Conservation (phyloP, 2,797 vertebrate species). For the Pipistrellus pipistrellus region DNA sequence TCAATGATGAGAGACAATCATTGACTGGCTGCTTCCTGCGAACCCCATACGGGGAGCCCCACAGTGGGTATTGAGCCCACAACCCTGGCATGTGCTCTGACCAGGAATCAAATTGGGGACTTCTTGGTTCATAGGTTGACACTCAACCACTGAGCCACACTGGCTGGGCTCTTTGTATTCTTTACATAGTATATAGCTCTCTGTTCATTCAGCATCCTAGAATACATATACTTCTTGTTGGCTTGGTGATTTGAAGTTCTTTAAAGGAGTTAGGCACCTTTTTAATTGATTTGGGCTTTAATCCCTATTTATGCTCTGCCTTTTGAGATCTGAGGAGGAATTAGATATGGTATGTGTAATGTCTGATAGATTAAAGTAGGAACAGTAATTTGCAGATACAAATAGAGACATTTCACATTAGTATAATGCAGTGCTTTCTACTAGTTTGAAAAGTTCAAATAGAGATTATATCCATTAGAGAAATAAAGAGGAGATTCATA, state of each 20-base stretch:
- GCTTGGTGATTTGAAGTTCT: not conserved
- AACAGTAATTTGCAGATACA: constrained; percentile 46
- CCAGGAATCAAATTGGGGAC: too few species aligned
- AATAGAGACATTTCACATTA: not conserved
- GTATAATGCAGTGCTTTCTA: not conserved
- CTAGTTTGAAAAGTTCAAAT: not conserved
- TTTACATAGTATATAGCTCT: not conserved
- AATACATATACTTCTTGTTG: not conserved
- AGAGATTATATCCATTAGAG: constrained; percentile 8
- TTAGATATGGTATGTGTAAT: not conserved
- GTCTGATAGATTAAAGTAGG: not conserved
- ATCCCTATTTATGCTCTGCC: not conserved
- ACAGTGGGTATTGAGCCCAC: too few species aligned
- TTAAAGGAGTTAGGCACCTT: not conserved
- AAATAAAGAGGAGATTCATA: not conserved
- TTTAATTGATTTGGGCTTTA: not conserved
- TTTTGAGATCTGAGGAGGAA: constrained; percentile 1
- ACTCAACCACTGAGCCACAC: too few species aligned
- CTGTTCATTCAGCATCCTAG: not conserved
- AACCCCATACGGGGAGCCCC: too few species aligned
- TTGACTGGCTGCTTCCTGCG: too few species aligned
- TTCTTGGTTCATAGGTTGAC: too few species aligned
- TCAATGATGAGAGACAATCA: too few species aligned
- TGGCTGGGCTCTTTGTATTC: not conserved
- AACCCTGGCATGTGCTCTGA: too few species aligned